Conservation (phyloP, 2,797 vertebrate species). For the Meriones psammophilus region DNA sequence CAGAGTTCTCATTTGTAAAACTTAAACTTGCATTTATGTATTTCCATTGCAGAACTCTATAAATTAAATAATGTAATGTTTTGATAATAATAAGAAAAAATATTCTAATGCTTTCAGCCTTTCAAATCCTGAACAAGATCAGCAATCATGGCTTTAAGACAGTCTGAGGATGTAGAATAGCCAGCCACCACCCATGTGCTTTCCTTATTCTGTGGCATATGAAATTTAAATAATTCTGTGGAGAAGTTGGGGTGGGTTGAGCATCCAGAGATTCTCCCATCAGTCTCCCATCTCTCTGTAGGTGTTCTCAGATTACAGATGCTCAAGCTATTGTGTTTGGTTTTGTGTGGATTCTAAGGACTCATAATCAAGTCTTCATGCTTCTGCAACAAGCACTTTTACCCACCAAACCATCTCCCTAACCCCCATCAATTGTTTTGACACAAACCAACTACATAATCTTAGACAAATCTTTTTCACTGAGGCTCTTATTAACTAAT, state of each 20-base stretch:
- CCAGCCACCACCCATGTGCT: background rate
- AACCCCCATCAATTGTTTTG: background rate
- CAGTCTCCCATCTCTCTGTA: background rate
- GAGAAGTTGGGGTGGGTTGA: background rate
- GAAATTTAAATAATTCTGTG: background rate
- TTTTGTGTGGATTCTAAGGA: background rate
- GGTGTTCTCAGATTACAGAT: background rate
- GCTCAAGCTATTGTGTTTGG: background rate
- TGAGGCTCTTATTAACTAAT: background rate
- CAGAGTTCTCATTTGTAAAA: background rate
- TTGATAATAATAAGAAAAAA: background rate
- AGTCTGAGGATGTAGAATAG: background rate
- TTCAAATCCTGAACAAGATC: slow-evolving; percentile 38
- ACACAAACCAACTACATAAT: background rate
- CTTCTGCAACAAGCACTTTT: background rate
- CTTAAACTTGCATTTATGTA: background rate
- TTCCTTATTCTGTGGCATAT: background rate
- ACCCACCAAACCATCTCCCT: no score
- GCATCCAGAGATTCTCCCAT: background rate
- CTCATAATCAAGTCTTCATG: background rate
- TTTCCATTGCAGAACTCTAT: background rate
- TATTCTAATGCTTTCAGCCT: background rate
- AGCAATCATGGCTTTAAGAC: background rate
- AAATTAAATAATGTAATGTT: slow-evolving; percentile 4
- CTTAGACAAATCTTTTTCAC: background rate